Conservation (phyloP, 2,888 invertebrate species). For the Dolichopus griseipennis region DNA sequence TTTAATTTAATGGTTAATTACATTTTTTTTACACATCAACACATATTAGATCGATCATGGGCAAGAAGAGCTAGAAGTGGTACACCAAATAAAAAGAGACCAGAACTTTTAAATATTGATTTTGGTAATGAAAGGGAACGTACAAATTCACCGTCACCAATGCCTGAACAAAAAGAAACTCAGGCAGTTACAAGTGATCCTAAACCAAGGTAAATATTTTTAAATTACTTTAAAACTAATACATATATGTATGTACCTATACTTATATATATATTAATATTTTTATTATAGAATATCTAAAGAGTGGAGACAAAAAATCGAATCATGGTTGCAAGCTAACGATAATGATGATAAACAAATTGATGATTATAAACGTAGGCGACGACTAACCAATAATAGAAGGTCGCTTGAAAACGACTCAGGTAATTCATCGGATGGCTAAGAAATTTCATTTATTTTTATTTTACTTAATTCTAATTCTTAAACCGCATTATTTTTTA, state of each 20-base stretch:
- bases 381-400: slow-evolving; percentile 60
- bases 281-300: slow-evolving; percentile 44
- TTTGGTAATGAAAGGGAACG: slow-evolving; percentile 64
- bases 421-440: slow-evolving; percentile 45
- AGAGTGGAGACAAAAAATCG: slow-evolving; percentile 84
- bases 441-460: background rate
- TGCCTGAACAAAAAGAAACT: slow-evolving; percentile 46
- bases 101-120: slow-evolving; percentile 65
- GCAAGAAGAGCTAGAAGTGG: slow-evolving; percentile 65
- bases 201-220: slow-evolving; percentile 48
- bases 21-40: too few species aligned
- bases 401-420: slow-evolving; percentile 78
- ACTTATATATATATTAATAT: too few species aligned
- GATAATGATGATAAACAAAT: slow-evolving; percentile 69
- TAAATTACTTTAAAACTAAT: too few species aligned
- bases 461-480: too few species aligned
- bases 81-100: slow-evolving; percentile 63
- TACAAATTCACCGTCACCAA: slow-evolving; percentile 58
- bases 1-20: too few species aligned
- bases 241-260: too few species aligned
- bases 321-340: slow-evolving; percentile 83
- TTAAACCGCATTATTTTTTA: background rate
- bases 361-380: slow-evolving; percentile 58
- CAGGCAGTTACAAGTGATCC: slow-evolving; percentile 39
- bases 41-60: slow-evolving; percentile 70